Evolutionary conservation across 2,797 vertebrate species (phyloP), one percentile per base, ranked within the genome.

Genomic region (Philypnodon macrostomus): DNA sequence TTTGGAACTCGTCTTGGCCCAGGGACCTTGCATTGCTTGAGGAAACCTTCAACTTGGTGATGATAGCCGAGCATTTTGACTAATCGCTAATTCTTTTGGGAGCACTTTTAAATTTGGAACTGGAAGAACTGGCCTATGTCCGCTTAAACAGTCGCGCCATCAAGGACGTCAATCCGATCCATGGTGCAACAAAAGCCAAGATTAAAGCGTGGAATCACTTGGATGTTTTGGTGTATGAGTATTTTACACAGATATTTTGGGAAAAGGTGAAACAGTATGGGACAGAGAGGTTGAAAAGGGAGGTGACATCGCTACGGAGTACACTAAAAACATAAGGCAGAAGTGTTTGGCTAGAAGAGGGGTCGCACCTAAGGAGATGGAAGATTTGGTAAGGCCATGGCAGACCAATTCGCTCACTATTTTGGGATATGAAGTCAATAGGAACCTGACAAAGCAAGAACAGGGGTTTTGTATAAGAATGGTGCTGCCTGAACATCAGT

Each of bases 31-130:
- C 42, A 7, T 47, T 24, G 4, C 67, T 85, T 27, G 74, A 75
- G 27, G 55, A 46, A 21, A 54, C 55, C 4, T 83, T 85, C 45
- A 61, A 75, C 16, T 62, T 80, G 36, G 67, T 85, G 6, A 69
- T 80, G 73, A 74, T 84, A 0, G 40, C 75, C 0, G 81, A 84
- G 47, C 64, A 83, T 37, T 84, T 86, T 4, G 73, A 87, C 0
- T 67, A 87, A 65, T 81, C 67, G 1, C 54, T 74, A 37, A 67
- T 71, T 30, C 65, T 75, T 16, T 54, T 75, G 13, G 63, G 45
- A 15, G 59, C 61, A 3, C 52, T 61, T 17, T 35, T 80, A 13
- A 58, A 53, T 26, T 42, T 85, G 11, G 54, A 73, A n/a, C 37
- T 59, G 1, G 29, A 73, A 15, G 79, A 80, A 13, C 47, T 80